Percentiles rank a stretch among this genome's conserved stretches.
These are phyloP conservation scores for Fragum sueziense DNA, from an alignment of 2,888 invertebrate species.

Conservation along the genomic window DNA sequence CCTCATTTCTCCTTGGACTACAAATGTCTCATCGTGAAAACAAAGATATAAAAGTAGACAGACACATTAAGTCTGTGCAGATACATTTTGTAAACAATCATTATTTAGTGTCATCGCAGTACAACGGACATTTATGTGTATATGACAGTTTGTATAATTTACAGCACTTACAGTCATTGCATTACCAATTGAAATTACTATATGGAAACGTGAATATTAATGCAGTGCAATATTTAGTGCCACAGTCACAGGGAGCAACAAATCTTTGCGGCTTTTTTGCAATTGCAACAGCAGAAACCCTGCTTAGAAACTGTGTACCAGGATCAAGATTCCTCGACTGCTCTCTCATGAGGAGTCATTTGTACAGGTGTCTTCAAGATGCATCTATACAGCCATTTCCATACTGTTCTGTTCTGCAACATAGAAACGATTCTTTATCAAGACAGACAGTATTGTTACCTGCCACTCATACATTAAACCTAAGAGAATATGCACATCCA, in stretches of 20 bases:
- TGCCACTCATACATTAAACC: too few species aligned
- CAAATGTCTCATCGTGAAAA: neutral
- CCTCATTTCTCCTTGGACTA: too few species aligned
- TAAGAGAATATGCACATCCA: too few species aligned
- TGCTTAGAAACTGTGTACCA: conserved; percentile 5
- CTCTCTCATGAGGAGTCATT: too few species aligned
- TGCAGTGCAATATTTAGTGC: neutral
- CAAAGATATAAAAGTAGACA: conserved; percentile 17
- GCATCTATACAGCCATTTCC: too few species aligned
- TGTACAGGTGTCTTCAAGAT: too few species aligned
- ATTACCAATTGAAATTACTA: conserved; percentile 1
- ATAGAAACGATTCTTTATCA: too few species aligned
- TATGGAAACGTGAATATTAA: too few species aligned
- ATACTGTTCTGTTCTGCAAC: too few species aligned
- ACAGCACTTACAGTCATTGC: conserved; percentile 9
- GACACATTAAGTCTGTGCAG: conserved; percentile 8
- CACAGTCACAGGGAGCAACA: conserved; percentile 31
- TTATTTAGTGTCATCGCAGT: conserved; percentile 12
- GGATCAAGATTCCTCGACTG: neutral
- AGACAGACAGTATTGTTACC: too few species aligned
- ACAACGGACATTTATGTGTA: conserved; percentile 6
- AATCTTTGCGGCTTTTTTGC: conserved; percentile 22
- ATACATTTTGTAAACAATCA: conserved; percentile 28
- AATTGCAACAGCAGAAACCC: conserved; percentile 3
- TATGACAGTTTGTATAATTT: conserved; percentile 26